A percentile compares a stretch with the other conserved stretches of the same genome.
Evolutionary conservation across 2,888 invertebrate genomes (phyloP).

Genomic region (Xanthorhoe spadicearia): DNA sequence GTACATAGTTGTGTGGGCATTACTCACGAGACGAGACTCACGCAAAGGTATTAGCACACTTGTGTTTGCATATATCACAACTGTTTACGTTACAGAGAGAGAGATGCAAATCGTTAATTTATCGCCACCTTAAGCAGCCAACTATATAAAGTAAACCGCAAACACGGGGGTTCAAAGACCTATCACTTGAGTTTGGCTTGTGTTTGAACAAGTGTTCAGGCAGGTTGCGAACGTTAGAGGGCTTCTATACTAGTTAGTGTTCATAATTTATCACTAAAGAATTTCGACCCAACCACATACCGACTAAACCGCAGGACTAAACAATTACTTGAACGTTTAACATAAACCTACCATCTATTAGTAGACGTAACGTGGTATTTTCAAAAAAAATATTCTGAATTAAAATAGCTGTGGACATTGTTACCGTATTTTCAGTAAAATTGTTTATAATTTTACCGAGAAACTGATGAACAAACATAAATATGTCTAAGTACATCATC

Average conservation of each 20-base stretch:
- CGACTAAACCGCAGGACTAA: conserved; percentile 12
- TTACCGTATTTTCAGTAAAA: background rate
- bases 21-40: conserved; percentile 52
- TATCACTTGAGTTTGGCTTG: conserved; percentile 74
- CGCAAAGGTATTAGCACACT: conserved; percentile 66
- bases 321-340: background rate
- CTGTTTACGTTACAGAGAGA: conserved; percentile 72
- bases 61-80: conserved; percentile 69
- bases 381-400: too few species aligned
- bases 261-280: conserved; percentile 25
- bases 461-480: background rate
- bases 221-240: conserved; percentile 66
- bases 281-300: conserved; percentile 9
- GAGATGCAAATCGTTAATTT: conserved; percentile 82
- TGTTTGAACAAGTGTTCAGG: conserved; percentile 78
- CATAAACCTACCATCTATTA: background rate
- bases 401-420: background rate
- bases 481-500: background rate
- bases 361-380: too few species aligned
- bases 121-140: conserved; percentile 77
- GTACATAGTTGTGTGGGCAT: conserved; percentile 21
- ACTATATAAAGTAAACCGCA: conserved; percentile 80
- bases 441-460: background rate
- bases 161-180: conserved; percentile 81
- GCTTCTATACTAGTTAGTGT: conserved; percentile 47